Percentiles rank a stretch among this genome's conserved stretches.
These are phyloP conservation scores for Crepidodera aurea DNA, from an alignment of 2,888 invertebrate genomes.

Conservation along the genomic window DNA sequence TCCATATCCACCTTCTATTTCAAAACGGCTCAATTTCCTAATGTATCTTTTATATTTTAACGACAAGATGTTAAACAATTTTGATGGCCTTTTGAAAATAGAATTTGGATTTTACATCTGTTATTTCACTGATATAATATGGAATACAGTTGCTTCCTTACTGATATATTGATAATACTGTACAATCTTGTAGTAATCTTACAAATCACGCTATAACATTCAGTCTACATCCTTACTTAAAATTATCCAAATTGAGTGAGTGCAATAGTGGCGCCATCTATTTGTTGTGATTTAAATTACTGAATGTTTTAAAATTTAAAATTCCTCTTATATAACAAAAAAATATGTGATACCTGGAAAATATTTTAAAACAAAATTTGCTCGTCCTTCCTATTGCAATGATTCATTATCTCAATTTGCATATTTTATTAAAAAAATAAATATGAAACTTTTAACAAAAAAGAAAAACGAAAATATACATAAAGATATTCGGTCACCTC, in stretches of 20 bases:
- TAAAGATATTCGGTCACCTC: constrained; percentile 32
- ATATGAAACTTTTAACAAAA: constrained; percentile 17
- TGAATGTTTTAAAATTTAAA: no score
- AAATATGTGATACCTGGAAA: no score
- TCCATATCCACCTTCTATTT: not conserved
- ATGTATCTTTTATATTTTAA: not conserved
- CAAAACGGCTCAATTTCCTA: not conserved
- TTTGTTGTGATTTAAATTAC: no score
- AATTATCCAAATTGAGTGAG: constrained; percentile 16
- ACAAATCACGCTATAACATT: constrained; percentile 22
- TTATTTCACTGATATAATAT: constrained; percentile 23
- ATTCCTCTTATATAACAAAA: no score
- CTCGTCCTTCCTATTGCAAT: no score
- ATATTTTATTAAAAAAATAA: constrained; percentile 25
- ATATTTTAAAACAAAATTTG: no score
- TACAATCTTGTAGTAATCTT: constrained; percentile 48
- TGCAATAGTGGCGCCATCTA: no score
- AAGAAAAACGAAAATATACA: constrained; percentile 31
- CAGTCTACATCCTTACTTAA: constrained; percentile 1
- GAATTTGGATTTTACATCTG: constrained; percentile 12
- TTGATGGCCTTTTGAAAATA: constrained; percentile 4
- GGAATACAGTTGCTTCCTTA: constrained; percentile 25
- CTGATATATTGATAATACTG: constrained; percentile 56
- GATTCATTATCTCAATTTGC: constrained; percentile 15
- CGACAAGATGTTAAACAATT: not conserved